A percentile compares a stretch with the other conserved stretches of the same genome.
These are phyloP conservation scores for Poecilia gillii DNA, from an alignment of 2,797 vertebrate species.

Conservation along the genomic window DNA sequence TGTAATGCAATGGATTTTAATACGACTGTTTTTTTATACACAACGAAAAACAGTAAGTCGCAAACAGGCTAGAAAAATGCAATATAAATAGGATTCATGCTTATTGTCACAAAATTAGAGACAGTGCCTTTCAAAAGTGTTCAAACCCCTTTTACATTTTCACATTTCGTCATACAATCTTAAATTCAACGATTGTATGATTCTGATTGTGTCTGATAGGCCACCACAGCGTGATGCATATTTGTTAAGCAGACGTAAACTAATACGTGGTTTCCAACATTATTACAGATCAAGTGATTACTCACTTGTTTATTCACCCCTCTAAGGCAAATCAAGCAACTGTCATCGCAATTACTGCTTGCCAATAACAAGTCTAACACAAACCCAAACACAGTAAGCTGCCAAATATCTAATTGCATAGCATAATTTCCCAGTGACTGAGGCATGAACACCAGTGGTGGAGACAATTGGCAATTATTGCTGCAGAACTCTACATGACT, in stretches of 20 bases:
- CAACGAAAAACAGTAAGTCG: background rate
- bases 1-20: background rate
- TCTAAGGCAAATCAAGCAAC: background rate
- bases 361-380: background rate
- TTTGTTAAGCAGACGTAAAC: background rate
- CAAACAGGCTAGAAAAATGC: background rate
- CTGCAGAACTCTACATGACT: constrained; percentile 14
- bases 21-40: background rate
- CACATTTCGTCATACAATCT: background rate
- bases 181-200: background rate
- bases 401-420: constrained; percentile 19
- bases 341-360: background rate
- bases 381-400: constrained; percentile 12
- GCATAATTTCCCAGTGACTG: constrained; percentile 6
- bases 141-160: background rate
- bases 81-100: background rate
- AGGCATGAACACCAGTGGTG: constrained; percentile 2
- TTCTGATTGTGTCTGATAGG: background rate
- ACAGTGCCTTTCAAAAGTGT: background rate
- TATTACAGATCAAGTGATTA: background rate
- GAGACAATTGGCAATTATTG: constrained; percentile 4
- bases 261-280: background rate
- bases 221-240: background rate
- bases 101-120: background rate
- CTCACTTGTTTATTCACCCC: background rate